Percentiles rank a stretch among this genome's conserved stretches.
phyloP scores from a whole-genome alignment of 1,140 invertebrate genomes.

The Luehdorfia chinensis region DNA sequence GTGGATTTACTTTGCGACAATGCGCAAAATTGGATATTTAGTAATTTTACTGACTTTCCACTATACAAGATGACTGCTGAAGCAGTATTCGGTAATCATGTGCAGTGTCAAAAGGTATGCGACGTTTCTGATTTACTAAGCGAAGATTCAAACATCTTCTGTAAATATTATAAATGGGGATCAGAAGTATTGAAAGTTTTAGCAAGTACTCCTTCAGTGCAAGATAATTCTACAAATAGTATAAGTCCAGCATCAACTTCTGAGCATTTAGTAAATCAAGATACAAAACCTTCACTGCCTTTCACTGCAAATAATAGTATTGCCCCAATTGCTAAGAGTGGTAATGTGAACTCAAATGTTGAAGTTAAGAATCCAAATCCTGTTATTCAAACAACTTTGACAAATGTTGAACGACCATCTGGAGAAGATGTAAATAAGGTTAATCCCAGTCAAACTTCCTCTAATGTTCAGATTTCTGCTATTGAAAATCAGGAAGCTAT shows the following conservation, averaged over 20 bases:
- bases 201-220: background rate
- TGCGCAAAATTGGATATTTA: slow-evolving; percentile 43
- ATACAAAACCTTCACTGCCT: slow-evolving; percentile 2
- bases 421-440: background rate
- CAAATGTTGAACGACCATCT: slow-evolving; percentile 14
- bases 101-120: slow-evolving; percentile 43
- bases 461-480: too few species aligned
- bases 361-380: slow-evolving; percentile 3
- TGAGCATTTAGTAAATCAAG: background rate
- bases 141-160: slow-evolving; percentile 50
- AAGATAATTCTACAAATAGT: slow-evolving; percentile 1
- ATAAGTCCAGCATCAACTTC: background rate
- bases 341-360: slow-evolving; percentile 12
- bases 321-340: slow-evolving; percentile 5
- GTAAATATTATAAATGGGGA: slow-evolving; percentile 63
- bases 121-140: slow-evolving; percentile 31
- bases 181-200: slow-evolving; percentile 32
- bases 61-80: slow-evolving; percentile 24
- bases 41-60: slow-evolving; percentile 27
- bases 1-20: slow-evolving; percentile 33
- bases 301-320: background rate
- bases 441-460: background rate
- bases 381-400: background rate
- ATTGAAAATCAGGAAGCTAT: too few species aligned
- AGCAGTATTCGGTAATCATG: slow-evolving; percentile 30